These are phyloP conservation scores for Drosophila tani DNA, from an alignment of 1,140 invertebrate species.

Conservation along the genomic window DNA sequence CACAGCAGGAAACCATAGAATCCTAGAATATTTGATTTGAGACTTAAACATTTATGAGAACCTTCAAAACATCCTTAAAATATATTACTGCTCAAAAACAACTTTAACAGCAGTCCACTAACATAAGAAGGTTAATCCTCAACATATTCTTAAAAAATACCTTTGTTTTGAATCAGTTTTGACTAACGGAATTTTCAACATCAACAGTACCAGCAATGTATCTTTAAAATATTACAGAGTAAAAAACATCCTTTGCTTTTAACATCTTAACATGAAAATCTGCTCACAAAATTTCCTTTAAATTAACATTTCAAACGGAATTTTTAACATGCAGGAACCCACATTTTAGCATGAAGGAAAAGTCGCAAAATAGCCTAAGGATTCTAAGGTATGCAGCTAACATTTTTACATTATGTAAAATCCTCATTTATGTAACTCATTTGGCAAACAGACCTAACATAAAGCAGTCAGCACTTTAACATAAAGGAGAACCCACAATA, in stretches of 20 bases:
- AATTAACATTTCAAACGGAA: not conserved
- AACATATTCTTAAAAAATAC: not conserved
- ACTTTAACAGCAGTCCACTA: too few species aligned
- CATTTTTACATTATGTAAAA: not conserved
- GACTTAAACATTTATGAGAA: too few species aligned
- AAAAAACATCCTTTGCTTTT: not conserved
- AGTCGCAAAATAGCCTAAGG: too few species aligned
- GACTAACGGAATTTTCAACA: not conserved
- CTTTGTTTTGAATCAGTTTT: too few species aligned
- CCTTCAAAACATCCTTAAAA: too few species aligned
- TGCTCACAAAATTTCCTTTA: too few species aligned
- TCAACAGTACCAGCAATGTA: not conserved
- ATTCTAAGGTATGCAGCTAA: not conserved
- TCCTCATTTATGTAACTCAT: not conserved
- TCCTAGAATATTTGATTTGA: too few species aligned
- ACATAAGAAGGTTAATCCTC: too few species aligned
- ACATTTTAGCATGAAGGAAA: not conserved
- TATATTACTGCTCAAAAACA: too few species aligned
- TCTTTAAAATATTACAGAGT: not conserved
- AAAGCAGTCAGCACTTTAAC: not conserved
- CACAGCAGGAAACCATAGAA: too few species aligned
- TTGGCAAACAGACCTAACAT: not conserved
- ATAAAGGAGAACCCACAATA: not conserved
- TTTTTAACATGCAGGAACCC: not conserved
- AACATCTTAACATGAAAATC: slow-evolving; percentile 1